phyloP scores from a whole-genome alignment of 2,888 invertebrate species.

The Lobophora halterata region DNA sequence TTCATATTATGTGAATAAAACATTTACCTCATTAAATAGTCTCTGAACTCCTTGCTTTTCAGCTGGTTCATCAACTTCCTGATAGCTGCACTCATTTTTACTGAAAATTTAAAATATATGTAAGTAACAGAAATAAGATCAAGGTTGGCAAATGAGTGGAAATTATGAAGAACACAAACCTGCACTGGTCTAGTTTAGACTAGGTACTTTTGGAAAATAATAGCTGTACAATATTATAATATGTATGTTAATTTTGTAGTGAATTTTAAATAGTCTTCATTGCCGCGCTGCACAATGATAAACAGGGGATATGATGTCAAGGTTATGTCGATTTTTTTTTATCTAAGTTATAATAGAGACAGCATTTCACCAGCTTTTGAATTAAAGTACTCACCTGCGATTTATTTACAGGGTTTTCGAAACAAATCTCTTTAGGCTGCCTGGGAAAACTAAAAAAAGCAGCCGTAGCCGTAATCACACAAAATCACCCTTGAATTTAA shows the following conservation, averaged over 20 bases:
- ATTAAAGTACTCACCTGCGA: slow-evolving; percentile 1
- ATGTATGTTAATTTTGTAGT: not conserved
- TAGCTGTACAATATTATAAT: not conserved
- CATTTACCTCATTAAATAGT: slow-evolving; percentile 90
- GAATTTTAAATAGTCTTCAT: slow-evolving; percentile 4
- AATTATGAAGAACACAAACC: no score
- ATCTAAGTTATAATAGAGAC: no score
- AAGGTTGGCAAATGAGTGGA: no score
- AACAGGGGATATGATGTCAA: slow-evolving; percentile 43
- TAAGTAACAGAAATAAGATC: no score
- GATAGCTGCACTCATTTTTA: slow-evolving; percentile 53
- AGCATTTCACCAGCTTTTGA: not conserved
- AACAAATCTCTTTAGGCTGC: no score
- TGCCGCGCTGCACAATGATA: slow-evolving; percentile 4
- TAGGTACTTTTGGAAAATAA: no score
- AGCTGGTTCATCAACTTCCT: slow-evolving; percentile 81
- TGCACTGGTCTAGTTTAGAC: no score
- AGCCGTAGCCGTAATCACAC: no score
- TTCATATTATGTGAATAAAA: not conserved
- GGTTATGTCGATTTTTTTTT: slow-evolving; percentile 48
- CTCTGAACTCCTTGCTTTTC: slow-evolving; percentile 91
- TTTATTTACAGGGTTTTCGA: not conserved
- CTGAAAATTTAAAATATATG: slow-evolving; percentile 41
- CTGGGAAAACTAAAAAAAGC: no score
- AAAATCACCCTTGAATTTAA: no score